These are phyloP conservation scores for Hylaeus anthracinus DNA, from an alignment of 1,140 invertebrate genomes.

Conservation along the genomic window DNA sequence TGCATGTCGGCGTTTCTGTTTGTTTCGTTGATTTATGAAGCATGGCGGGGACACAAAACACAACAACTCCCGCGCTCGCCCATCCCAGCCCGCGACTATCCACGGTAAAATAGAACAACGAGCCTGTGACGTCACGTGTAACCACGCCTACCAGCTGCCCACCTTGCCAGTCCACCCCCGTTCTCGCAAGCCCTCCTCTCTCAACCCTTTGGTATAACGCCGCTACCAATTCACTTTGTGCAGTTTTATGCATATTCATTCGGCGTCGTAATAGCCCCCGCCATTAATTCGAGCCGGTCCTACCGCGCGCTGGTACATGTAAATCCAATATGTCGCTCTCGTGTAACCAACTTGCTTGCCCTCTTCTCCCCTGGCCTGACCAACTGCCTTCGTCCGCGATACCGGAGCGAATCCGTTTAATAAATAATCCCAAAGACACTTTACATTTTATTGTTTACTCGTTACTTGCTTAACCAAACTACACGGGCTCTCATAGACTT, in stretches of 20 bases:
- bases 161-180: constrained; percentile 30
- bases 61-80: constrained; percentile 64
- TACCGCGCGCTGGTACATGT: constrained; percentile 59
- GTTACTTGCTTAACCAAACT: constrained; percentile 4
- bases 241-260: constrained; percentile 76
- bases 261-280: constrained; percentile 67
- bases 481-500: no score
- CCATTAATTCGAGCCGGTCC: constrained; percentile 66
- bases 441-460: constrained; percentile 31
- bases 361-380: constrained; percentile 13
- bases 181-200: neutral
- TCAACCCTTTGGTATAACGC: constrained; percentile 52
- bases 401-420: constrained; percentile 37
- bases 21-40: constrained; percentile 80
- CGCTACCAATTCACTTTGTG: constrained; percentile 72
- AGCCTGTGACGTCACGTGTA: constrained; percentile 73
- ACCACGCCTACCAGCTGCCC: constrained; percentile 69
- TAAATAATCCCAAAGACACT: constrained; percentile 34
- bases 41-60: constrained; percentile 77
- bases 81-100: constrained; percentile 56
- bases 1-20: constrained; percentile 75
- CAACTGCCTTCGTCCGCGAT: neutral
- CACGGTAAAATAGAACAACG: constrained; percentile 73
- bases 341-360: constrained; percentile 61
- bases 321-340: constrained; percentile 66